These are phyloP conservation scores for Microcebus ravelobensis DNA, from an alignment of 2,113 vertebrate genomes.

Conservation along the genomic window DNA sequence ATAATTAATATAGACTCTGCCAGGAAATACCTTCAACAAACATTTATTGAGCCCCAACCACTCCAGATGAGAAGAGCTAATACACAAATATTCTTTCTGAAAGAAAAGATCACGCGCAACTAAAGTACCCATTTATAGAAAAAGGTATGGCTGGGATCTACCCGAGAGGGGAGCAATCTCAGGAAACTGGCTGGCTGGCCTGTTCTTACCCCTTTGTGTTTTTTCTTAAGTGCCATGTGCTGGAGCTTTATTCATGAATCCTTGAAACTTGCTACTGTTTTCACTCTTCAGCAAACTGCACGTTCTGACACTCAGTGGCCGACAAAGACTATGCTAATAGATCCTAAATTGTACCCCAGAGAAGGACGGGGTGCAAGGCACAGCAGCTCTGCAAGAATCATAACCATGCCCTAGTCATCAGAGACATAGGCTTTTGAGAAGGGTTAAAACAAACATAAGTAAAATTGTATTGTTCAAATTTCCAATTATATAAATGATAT, in stretches of 20 bases:
- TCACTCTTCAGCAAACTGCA: constrained; percentile 48
- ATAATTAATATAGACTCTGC: neutral
- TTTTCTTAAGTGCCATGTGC: constrained; percentile 68
- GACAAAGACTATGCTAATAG: constrained; percentile 73
- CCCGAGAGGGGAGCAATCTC: neutral
- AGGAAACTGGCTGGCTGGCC: too few relatives aligned
- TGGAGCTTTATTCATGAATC: constrained; percentile 75
- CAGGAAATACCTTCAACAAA: neutral
- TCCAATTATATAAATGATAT: constrained; percentile 79
- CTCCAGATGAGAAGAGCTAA: neutral
- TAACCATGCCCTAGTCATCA: constrained; percentile 23
- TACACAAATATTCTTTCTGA: neutral
- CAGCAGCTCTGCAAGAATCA: constrained; percentile 10
- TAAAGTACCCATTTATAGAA: neutral
- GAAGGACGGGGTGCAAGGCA: constrained; percentile 44
- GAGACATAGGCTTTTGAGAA: constrained; percentile 6
- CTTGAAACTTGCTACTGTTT: constrained; percentile 71
- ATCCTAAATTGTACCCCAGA: constrained; percentile 69
- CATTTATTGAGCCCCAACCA: neutral
- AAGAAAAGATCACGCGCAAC: neutral
- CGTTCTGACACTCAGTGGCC: constrained; percentile 53
- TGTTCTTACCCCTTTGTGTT: constrained; percentile 23
- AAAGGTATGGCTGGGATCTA: constrained; percentile 32
- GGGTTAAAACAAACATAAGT: constrained; percentile 76
- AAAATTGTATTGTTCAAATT: constrained; percentile 79